Conservation (phyloP, 2,888 invertebrate species). For the Microplitis deprimator region DNA sequence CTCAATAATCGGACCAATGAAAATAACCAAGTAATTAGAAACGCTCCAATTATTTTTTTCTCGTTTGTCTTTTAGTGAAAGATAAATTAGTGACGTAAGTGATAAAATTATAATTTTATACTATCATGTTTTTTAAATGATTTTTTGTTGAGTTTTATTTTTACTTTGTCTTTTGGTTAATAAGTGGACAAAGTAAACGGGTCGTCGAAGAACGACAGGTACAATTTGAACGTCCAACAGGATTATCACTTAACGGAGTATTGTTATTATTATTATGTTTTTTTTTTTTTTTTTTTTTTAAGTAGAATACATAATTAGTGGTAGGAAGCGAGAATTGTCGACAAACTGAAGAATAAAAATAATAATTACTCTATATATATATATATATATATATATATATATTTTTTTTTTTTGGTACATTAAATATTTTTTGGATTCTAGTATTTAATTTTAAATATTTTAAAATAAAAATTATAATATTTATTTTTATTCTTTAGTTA, state of each 20-base stretch:
- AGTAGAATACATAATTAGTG: background rate
- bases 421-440: too few relatives aligned
- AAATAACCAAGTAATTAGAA: constrained; percentile 34
- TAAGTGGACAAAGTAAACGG: constrained; percentile 38
- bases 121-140: constrained; percentile 31
- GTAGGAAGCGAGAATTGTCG: background rate
- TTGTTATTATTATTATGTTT: background rate
- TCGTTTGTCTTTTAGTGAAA: constrained; percentile 16
- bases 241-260: constrained; percentile 15
- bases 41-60: constrained; percentile 33
- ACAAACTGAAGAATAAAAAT: background rate
- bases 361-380: background rate
- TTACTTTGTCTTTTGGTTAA: constrained; percentile 35
- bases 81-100: background rate
- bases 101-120: constrained; percentile 13
- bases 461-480: too few relatives aligned
- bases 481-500: too few relatives aligned
- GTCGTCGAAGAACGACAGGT: constrained; percentile 45
- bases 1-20: background rate
- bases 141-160: constrained; percentile 24
- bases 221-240: constrained; percentile 44
- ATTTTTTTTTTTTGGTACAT: too few relatives aligned
- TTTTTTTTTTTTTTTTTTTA: background rate
- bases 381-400: too few relatives aligned
- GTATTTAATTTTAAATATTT: too few relatives aligned